Evolutionary conservation across 1,140 invertebrate species (phyloP), one percentile per base, ranked within the genome.

Genomic region (Macrocentrus cingulum): DNA sequence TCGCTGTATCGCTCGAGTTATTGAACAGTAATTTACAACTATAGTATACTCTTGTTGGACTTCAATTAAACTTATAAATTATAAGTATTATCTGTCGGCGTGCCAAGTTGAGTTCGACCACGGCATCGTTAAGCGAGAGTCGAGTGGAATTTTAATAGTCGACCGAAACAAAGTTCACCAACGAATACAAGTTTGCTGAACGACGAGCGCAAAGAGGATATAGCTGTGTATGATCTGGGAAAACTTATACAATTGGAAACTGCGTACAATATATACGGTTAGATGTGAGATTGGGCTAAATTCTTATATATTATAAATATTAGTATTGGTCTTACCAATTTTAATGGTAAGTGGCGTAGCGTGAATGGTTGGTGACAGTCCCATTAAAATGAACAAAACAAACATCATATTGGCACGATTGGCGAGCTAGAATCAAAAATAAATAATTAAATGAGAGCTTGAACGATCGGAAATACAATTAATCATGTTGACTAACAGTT

Each of bases 51-150:
- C 41, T 56, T 56, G 49, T 39, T 22, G 56, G 20, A 34, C 19
- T 32, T 61, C 56, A 61, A 61, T 61, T 61, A 61, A 61, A 61
- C 53, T 61, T 61, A 61, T 51, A 60, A 55, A 9, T 29, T 61
- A 61, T 51, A 51, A 51, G 53, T 61, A 61, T 61, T 50, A 61
- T 56, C 59, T 48, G 45, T 56, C 48, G 9, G 32, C 23, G 19
- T 25, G 44, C 15, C 19, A 23, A 56, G 54, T 48, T 48, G 41
- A 56, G 51, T 54, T 54, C 19, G 22, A 44, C 41, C 50, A 41
- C 42, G 36, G 29, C 46, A 41, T 60, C 58, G 54, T 60, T 60
- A 60, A 55, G 45, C 52, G 22, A 44, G 32, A 37, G 39, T 49
- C 50, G 58, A 50, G 42, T 55, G 44, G 58, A 60, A 60, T 60